Base-by-base conservation (phyloP, 2,113 vertebrate species). In the Rhegmatorhina hoffmannsi region DNA sequence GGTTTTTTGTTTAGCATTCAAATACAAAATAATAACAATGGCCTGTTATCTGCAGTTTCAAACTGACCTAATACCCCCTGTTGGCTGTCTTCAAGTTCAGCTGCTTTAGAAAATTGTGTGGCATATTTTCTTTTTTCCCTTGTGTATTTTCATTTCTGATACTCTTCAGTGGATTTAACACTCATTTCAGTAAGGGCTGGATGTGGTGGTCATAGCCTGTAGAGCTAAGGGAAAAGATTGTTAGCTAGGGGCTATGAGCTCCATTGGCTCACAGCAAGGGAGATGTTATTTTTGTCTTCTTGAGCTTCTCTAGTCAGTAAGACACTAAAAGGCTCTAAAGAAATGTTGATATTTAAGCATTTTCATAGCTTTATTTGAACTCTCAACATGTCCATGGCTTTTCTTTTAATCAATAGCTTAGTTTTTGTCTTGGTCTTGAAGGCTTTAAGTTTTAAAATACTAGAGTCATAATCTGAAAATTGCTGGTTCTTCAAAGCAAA, bases 301-400 rank as follows among this genome's bases (percentile, higher is more conserved):
- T 95, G 77, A 90, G 90, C 77, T 94, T 96, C 89, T 91, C 88
- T 96, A 93, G 93, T 89, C 84, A 92, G 84, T 93, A 95, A 95
- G 68, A 91, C 62, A 95, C 62, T 92, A 92, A 94, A 95, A 96
- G 58, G 47, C 72, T 96, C 89, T 93, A 88, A 96, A 95, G 93
- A 97, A 90, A 85, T 77, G 38, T 38, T 64, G 72, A 44, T 94
- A 78, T 81, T 87, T 95, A 93, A 96, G 75, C 33, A 69, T 92
- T 80, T 76, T 74, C 84, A 53, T 92, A 92, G 80, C 60, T 96
- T 95, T 93, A 56, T 84, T 84, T 93, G 68, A 95, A 87, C 34
- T 84, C 63, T 91, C 40, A 83, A 53, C 38, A 79, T 92, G 55
- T 95, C 89, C 56, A 31, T 87, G 62, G 66, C 66, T 88, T 96